Evolutionary conservation across 2,888 invertebrate genomes (phyloP).

Genomic region (Anticlea derivata): DNA sequence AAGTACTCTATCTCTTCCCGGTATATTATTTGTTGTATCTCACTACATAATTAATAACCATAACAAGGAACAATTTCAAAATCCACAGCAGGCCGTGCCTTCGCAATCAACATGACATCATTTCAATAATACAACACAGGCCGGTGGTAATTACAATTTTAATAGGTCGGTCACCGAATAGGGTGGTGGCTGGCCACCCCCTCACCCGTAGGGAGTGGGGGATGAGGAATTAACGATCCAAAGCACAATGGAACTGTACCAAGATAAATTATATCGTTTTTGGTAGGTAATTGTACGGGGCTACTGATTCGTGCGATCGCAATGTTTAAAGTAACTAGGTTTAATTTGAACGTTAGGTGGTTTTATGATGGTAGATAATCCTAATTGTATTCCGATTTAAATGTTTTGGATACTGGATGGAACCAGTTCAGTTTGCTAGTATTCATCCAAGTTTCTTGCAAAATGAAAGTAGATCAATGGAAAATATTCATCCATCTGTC

Average conservation of each 20-base stretch:
- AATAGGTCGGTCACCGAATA: conserved; percentile 72
- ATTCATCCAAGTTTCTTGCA: too few relatives aligned
- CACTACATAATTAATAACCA: background rate
- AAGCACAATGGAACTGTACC: conserved; percentile 60
- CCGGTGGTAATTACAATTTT: conserved; percentile 75
- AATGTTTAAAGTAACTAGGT: conserved; percentile 35
- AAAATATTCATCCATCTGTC: too few relatives aligned
- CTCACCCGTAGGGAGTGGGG: conserved; percentile 31
- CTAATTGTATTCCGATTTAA: background rate
- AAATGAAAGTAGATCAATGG: too few relatives aligned
- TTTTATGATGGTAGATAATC: conserved; percentile 9
- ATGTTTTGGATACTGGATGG: background rate
- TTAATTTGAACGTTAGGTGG: conserved; percentile 22
- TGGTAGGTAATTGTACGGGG: conserved; percentile 61
- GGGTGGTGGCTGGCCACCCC: conserved; percentile 37
- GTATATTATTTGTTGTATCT: too few relatives aligned
- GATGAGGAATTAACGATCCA: conserved; percentile 48
- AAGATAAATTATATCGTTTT: conserved; percentile 67
- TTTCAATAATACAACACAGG: conserved; percentile 69
- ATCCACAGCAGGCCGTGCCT: conserved; percentile 19
- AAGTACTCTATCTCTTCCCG: too few relatives aligned
- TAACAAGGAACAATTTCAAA: conserved; percentile 10
- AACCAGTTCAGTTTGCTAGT: too few relatives aligned
- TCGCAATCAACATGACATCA: conserved; percentile 65
- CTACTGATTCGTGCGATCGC: conserved; percentile 43